Evolutionary conservation across 2,888 invertebrate genomes (phyloP).

Genomic region (Amphipoea oculea): DNA sequence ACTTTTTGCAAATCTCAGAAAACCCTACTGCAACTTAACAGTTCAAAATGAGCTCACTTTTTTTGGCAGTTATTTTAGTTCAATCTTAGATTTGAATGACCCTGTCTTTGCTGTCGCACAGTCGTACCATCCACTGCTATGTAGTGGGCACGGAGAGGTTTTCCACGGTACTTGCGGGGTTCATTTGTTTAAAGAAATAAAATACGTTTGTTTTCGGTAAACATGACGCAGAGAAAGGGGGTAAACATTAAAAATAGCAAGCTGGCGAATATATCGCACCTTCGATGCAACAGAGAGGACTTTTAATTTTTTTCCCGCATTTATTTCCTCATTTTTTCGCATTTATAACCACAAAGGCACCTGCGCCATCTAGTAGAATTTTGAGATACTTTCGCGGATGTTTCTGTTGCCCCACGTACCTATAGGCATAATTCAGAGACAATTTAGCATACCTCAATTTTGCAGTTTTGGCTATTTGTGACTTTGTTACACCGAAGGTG

Average conservation of each 20-base stretch:
- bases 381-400: too few species aligned
- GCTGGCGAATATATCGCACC: not conserved
- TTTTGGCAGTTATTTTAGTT: not conserved
- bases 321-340: too few species aligned
- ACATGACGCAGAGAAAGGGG: not conserved
- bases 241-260: not conserved
- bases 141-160: not conserved
- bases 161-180: too few species aligned
- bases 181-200: not conserved
- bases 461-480: too few species aligned
- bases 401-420: too few species aligned
- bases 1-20: not conserved
- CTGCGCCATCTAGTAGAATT: too few species aligned
- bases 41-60: not conserved
- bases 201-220: not conserved
- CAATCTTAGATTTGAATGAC: not conserved
- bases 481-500: too few species aligned
- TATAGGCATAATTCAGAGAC: too few species aligned
- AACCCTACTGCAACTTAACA: not conserved
- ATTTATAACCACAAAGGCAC: too few species aligned
- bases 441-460: too few species aligned
- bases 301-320: too few species aligned
- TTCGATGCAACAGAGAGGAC: too few species aligned
- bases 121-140: not conserved
- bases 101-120: not conserved